A percentile compares a stretch with the other conserved stretches of the same genome.
phyloP scores from a whole-genome alignment of 2,113 vertebrate species.

The Rhipidura dahli region DNA sequence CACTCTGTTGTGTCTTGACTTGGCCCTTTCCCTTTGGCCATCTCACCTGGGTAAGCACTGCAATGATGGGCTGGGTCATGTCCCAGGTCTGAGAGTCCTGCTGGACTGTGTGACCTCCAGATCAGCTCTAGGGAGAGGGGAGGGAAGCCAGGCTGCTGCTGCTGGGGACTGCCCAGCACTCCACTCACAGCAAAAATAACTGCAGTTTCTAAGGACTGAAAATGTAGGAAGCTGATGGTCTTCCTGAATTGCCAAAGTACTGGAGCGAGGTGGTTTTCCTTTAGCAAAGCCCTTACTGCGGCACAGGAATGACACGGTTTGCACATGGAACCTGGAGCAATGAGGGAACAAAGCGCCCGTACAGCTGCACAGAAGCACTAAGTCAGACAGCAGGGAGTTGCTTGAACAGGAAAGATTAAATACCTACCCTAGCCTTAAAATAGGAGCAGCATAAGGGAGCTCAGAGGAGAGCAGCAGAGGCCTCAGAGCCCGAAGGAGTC shows the following conservation, averaged over 20 bases:
- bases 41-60: background rate
- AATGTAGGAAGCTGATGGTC: background rate
- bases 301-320: background rate
- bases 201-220: background rate
- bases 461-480: constrained; percentile 47
- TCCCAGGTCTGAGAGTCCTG: background rate
- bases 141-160: background rate
- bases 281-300: constrained; percentile 3
- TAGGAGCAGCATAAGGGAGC: constrained; percentile 51
- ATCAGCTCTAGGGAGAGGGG: background rate
- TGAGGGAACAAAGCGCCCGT: background rate
- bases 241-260: background rate
- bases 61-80: accelerated
- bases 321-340: background rate
- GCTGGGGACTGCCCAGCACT: background rate
- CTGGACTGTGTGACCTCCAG: background rate
- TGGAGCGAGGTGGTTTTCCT: background rate
- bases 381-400: constrained; percentile 19
- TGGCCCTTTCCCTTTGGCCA: background rate
- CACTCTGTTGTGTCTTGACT: background rate
- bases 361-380: background rate
- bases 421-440: constrained; percentile 65
- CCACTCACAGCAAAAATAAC: background rate
- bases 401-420: constrained; percentile 35
- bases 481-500: constrained; percentile 29